Percentiles rank a stretch among this genome's conserved stretches.
These are phyloP conservation scores for Sphaerophoria rueppellii DNA, from an alignment of 2,888 invertebrate species.

Conservation along the genomic window DNA sequence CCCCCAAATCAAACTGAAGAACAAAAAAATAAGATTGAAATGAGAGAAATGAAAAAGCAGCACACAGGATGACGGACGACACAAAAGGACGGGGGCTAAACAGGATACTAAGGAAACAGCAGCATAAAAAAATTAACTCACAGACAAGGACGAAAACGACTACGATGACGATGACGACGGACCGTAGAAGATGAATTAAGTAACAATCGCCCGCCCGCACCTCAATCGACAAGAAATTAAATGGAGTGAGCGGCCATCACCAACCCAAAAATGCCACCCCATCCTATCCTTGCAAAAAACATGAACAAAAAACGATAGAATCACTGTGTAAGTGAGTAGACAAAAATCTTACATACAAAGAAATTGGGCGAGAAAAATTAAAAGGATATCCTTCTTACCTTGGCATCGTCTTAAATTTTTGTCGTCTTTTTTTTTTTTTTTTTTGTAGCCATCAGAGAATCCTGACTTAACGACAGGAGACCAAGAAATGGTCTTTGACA, in stretches of 20 bases:
- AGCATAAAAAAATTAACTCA: slow-evolving; percentile 51
- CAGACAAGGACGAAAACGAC: slow-evolving; percentile 69
- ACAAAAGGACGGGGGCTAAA: slow-evolving; percentile 12
- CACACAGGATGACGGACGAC: slow-evolving; percentile 12
- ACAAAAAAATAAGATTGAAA: slow-evolving; percentile 54
- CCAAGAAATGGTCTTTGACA: slow-evolving; percentile 56
- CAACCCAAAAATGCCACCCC: too few relatives aligned
- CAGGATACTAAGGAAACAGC: slow-evolving; percentile 39
- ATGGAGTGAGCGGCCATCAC: too few relatives aligned
- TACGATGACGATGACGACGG: slow-evolving; percentile 7
- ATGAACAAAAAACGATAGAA: too few relatives aligned
- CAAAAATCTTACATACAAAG: slow-evolving; percentile 51
- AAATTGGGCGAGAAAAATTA: slow-evolving; percentile 72
- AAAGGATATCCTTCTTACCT: slow-evolving; percentile 52
- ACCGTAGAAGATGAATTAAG: slow-evolving; percentile 70
- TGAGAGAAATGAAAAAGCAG: slow-evolving; percentile 71
- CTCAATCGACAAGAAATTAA: too few relatives aligned
- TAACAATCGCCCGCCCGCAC: slow-evolving; percentile 43
- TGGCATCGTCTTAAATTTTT: slow-evolving; percentile 3
- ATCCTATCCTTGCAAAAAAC: slow-evolving; percentile 39
- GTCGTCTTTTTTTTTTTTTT: not conserved
- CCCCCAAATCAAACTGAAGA: slow-evolving; percentile 67
- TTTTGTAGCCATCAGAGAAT: not conserved
- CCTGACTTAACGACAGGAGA: slow-evolving; percentile 8
- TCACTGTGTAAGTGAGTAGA: slow-evolving; percentile 33